Percentiles rank a stretch among this genome's conserved stretches.
phyloP scores from a whole-genome alignment of 2,888 invertebrate genomes.

The Phorcus lineatus region DNA sequence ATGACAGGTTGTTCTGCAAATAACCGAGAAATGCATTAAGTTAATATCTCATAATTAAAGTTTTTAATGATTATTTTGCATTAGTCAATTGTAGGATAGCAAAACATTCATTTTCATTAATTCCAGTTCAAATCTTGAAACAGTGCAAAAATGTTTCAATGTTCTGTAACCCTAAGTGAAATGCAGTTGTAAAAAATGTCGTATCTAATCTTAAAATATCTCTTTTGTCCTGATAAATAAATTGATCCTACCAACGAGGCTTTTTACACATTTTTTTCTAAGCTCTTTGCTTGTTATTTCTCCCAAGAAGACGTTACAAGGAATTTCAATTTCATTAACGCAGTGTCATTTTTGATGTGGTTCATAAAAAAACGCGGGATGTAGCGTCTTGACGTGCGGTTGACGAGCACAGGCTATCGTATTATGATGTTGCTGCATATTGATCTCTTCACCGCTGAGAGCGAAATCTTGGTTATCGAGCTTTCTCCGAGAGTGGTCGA shows the following conservation, averaged over 20 bases:
- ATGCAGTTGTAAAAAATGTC: no score
- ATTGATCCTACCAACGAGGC: background rate
- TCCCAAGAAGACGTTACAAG: background rate
- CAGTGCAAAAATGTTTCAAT: no score
- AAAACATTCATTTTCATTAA: no score
- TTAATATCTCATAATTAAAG: no score
- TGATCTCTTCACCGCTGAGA: background rate
- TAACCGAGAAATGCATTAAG: no score
- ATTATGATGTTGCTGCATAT: background rate
- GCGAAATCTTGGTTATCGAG: background rate
- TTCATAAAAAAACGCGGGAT: background rate
- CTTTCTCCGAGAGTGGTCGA: background rate
- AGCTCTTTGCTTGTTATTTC: background rate
- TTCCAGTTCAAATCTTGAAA: no score
- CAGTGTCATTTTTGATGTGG: slow-evolving; percentile 5
- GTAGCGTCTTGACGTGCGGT: background rate
- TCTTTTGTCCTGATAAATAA: background rate
- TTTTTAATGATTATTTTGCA: no score
- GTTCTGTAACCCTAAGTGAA: no score
- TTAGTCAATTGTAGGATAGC: no score
- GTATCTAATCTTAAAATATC: no score
- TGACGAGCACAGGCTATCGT: background rate
- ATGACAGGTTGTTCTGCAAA: no score
- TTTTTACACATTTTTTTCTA: background rate
- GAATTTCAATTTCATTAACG: slow-evolving; percentile 11